Evolutionary conservation across 1,140 invertebrate species (phyloP).

Genomic region (Neoseiulus cucumeris): DNA sequence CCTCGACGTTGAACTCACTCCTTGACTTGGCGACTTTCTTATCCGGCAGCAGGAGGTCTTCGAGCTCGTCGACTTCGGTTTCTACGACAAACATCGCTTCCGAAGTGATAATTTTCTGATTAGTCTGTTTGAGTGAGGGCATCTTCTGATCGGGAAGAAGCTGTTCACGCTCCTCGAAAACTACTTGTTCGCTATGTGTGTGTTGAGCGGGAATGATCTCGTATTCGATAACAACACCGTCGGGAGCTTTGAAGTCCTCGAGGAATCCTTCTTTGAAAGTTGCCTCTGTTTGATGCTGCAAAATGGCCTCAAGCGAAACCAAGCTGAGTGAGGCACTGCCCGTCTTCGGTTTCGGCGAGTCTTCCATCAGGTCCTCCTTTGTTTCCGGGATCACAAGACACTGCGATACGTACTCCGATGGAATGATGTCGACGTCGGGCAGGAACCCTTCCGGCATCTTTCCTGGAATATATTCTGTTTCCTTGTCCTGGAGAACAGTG

Average conservation of each 20-base stretch:
- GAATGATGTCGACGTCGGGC: background rate
- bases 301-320: background rate
- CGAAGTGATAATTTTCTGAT: conserved; percentile 1
- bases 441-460: background rate
- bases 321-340: background rate
- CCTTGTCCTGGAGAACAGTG: background rate
- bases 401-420: background rate
- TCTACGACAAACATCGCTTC: conserved; percentile 18
- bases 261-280: background rate
- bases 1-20: conserved; percentile 14
- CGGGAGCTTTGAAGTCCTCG: background rate
- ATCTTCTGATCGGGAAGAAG: background rate
- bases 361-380: background rate
- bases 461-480: background rate
- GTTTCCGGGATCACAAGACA: background rate
- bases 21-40: conserved; percentile 13
- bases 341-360: background rate
- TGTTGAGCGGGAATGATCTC: background rate
- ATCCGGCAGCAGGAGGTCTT: conserved; percentile 14
- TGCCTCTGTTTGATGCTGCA: conserved; percentile 7
- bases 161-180: background rate
- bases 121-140: background rate
- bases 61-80: conserved; percentile 16
- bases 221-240: background rate
- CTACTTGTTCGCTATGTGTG: background rate